Conservation (phyloP, 1,140 invertebrate species). For the Drosophila rhopaloa region DNA sequence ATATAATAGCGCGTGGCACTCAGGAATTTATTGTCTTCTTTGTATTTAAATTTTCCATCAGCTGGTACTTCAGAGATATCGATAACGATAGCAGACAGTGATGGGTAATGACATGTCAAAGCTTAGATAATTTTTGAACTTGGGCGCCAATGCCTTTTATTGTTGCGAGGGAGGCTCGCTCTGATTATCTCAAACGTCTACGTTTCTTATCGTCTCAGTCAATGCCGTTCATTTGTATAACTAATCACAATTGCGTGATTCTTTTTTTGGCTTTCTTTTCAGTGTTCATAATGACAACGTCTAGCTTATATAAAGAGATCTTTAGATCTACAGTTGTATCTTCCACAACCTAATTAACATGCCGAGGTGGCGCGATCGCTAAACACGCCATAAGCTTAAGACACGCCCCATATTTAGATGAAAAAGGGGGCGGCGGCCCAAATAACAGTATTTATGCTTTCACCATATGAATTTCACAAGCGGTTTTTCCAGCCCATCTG, state of each 20-base stretch:
- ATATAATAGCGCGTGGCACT: slow-evolving; percentile 14
- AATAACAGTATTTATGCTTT: slow-evolving; percentile 31
- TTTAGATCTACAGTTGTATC: not conserved
- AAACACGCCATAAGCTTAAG: slow-evolving; percentile 27
- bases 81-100: slow-evolving; percentile 52
- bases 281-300: slow-evolving; percentile 3
- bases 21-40: not conserved
- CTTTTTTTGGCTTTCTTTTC: slow-evolving; percentile 21
- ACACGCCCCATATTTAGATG: slow-evolving; percentile 18
- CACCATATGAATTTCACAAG: slow-evolving; percentile 33
- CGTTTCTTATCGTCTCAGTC: slow-evolving; percentile 25
- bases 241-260: slow-evolving; percentile 30
- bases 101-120: slow-evolving; percentile 20
- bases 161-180: slow-evolving; percentile 21
- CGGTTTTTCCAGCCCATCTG: slow-evolving; percentile 15
- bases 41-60: slow-evolving; percentile 3
- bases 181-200: slow-evolving; percentile 20
- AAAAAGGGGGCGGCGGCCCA: slow-evolving; percentile 1
- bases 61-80: slow-evolving; percentile 16
- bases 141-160: slow-evolving; percentile 6
- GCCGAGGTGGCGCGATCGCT: slow-evolving; percentile 26
- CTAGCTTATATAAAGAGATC: slow-evolving; percentile 4
- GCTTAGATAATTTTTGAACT: slow-evolving; percentile 18
- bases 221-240: slow-evolving; percentile 31
- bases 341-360: slow-evolving; percentile 23